A percentile compares a stretch with the other conserved stretches of the same genome.
These are phyloP conservation scores for Cyprinodon variegatus DNA, from an alignment of 2,113 vertebrate genomes.

Conservation along the genomic window DNA sequence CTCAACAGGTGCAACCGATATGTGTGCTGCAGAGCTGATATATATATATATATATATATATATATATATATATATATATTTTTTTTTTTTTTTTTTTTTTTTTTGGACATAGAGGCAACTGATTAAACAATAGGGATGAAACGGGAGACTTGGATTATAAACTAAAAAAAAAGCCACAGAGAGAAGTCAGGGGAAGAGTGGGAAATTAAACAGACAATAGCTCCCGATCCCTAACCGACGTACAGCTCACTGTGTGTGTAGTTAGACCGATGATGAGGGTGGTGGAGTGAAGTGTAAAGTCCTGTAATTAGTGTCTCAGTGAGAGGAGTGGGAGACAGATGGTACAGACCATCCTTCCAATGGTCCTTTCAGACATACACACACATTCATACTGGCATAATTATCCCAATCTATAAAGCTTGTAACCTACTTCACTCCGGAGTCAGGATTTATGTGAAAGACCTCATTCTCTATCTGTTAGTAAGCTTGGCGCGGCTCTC, in stretches of 20 bases:
- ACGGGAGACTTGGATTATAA: background rate
- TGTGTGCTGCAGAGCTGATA: constrained; percentile 1
- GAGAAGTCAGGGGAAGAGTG: background rate
- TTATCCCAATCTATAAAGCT: constrained; percentile 72
- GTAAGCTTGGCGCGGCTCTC: constrained; percentile 21
- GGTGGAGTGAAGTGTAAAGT: constrained; percentile 72
- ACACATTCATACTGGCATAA: constrained; percentile 41
- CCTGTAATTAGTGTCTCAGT: constrained; percentile 76
- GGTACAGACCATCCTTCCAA: constrained; percentile 56
- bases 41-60: no score
- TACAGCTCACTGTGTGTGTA: constrained; percentile 7
- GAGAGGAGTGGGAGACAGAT: constrained; percentile 74
- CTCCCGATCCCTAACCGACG: constrained; percentile 36
- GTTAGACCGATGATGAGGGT: constrained; percentile 57
- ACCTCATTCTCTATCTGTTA: constrained; percentile 14
- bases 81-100: background rate
- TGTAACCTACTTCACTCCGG: constrained; percentile 72
- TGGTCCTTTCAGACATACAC: constrained; percentile 7
- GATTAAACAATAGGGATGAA: background rate
- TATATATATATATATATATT: no score
- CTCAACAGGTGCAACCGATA: constrained; percentile 35
- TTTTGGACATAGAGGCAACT: background rate
- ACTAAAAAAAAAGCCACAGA: background rate
- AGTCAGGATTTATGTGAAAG: constrained; percentile 64
- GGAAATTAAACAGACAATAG: constrained; percentile 10